Conservation (phyloP, 2,888 invertebrate species). For the Philereme vetulata region DNA sequence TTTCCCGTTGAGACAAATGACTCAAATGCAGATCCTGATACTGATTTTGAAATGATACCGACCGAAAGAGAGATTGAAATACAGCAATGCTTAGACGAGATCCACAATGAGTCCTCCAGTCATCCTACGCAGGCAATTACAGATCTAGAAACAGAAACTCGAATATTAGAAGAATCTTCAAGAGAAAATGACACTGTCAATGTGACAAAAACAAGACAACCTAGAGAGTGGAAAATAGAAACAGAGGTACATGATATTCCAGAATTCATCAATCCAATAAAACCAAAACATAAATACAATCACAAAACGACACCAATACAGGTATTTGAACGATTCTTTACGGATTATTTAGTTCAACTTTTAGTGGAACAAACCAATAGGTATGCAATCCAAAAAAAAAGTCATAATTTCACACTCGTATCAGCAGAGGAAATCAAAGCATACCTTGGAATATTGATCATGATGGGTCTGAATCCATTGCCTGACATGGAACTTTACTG, state of each 20-base stretch:
- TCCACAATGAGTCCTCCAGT: slow-evolving; percentile 14
- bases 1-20: slow-evolving; percentile 20
- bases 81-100: slow-evolving; percentile 30
- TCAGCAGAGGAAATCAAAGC: slow-evolving; percentile 32
- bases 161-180: slow-evolving; percentile 10
- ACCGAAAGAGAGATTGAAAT: slow-evolving; percentile 27
- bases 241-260: slow-evolving; percentile 31
- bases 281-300: slow-evolving; percentile 29
- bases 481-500: slow-evolving; percentile 40
- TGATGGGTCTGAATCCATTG: slow-evolving; percentile 41
- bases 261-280: slow-evolving; percentile 32
- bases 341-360: slow-evolving; percentile 23
- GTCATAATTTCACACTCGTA: slow-evolving; percentile 24
- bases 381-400: slow-evolving; percentile 32
- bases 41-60: no score
- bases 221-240: slow-evolving; percentile 31
- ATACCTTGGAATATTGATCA: slow-evolving; percentile 36
- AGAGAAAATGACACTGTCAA: slow-evolving; percentile 23
- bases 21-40: slow-evolving; percentile 13
- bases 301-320: slow-evolving; percentile 36
- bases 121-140: no score
- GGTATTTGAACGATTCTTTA: slow-evolving; percentile 34
- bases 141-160: no score
- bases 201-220: slow-evolving; percentile 28
- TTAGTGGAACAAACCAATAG: slow-evolving; percentile 32